Evolutionary conservation across 2,797 vertebrate species (phyloP).

Genomic region (Aeoliscus strigatus): DNA sequence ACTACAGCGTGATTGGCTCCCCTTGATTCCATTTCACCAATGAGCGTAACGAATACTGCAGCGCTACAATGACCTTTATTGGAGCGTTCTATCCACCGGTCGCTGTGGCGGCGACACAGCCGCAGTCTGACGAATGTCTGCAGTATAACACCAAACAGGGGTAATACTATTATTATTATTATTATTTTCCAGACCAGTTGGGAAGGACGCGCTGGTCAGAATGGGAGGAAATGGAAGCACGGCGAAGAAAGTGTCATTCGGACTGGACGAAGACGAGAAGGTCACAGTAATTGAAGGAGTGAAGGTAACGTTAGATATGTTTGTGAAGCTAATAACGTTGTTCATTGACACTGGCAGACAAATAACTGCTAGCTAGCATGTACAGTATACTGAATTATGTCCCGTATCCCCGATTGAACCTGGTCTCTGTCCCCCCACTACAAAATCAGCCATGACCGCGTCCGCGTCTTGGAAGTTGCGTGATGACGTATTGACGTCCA

Average conservation of each 20-base stretch:
- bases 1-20: slow-evolving; percentile 24
- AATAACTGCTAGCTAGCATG: no score
- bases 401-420: no score
- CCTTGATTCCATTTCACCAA: slow-evolving; percentile 46
- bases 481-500: no score
- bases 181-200: neutral
- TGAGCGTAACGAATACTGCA: slow-evolving; percentile 51
- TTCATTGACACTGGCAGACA: no score
- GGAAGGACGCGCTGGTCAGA: neutral
- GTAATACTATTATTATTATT: neutral
- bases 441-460: no score
- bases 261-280: slow-evolving; percentile 84
- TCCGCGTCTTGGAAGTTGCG: no score
- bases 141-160: neutral
- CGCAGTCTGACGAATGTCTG: slow-evolving; percentile 6
- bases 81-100: slow-evolving; percentile 20
- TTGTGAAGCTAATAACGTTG: no score
- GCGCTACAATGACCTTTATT: slow-evolving; percentile 64
- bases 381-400: no score
- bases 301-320: slow-evolving; percentile 71
- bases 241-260: slow-evolving; percentile 82
- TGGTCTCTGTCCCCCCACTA: no score
- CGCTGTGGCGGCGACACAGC: slow-evolving; percentile 30
- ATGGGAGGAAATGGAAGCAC: slow-evolving; percentile 85
- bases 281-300: slow-evolving; percentile 90